Evolutionary conservation across 2,797 vertebrate genomes (phyloP).

Genomic region (Darevskia nairensis): DNA sequence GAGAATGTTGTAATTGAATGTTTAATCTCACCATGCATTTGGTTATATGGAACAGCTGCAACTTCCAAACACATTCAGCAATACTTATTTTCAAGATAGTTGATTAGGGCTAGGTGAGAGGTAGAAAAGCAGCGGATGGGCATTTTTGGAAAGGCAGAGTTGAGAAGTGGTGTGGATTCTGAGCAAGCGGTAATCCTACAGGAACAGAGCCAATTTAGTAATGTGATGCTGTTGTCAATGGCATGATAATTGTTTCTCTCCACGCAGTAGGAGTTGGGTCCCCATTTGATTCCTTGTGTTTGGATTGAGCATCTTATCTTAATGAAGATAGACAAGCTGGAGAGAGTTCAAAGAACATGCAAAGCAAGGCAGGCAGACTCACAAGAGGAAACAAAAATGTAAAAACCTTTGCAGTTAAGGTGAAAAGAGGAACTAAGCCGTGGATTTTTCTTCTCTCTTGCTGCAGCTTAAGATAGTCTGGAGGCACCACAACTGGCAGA

Average conservation of each 20-base stretch:
- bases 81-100: not conserved
- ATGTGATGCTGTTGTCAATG: slow-evolving; percentile 65
- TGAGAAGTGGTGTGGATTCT: slow-evolving; percentile 59
- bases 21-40: slow-evolving; percentile 67
- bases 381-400: slow-evolving; percentile 33
- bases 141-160: slow-evolving; percentile 67
- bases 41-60: not conserved
- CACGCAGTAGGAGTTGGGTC: slow-evolving; percentile 42
- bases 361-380: slow-evolving; percentile 28
- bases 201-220: slow-evolving; percentile 68
- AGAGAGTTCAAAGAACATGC: slow-evolving; percentile 53
- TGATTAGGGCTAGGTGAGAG: slow-evolving; percentile 53
- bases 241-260: slow-evolving; percentile 70
- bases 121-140: not conserved
- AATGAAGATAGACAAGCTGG: slow-evolving; percentile 62
- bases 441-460: slow-evolving; percentile 19
- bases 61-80: not conserved
- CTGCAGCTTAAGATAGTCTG: not conserved
- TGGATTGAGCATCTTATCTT: slow-evolving; percentile 50
- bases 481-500: too few species aligned
- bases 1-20: slow-evolving; percentile 41
- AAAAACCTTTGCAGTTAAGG: not conserved
- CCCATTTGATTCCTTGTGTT: slow-evolving; percentile 53
- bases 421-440: fast-evolving
- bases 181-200: slow-evolving; percentile 54